Evolutionary conservation across 2,888 invertebrate genomes (phyloP).

Genomic region (Lysandra coridon): DNA sequence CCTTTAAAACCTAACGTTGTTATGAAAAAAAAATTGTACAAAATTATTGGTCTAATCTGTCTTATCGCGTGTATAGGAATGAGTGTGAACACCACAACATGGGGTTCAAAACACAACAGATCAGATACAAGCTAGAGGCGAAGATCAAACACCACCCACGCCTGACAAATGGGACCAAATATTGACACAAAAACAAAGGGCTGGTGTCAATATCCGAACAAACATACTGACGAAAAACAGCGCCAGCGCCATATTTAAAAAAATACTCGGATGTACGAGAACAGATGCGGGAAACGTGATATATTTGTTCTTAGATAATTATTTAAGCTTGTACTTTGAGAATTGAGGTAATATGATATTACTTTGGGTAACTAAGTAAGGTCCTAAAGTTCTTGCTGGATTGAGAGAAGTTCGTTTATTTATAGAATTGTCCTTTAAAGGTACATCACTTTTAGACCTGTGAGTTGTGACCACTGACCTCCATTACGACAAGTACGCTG

Average conservation of each 20-base stretch:
- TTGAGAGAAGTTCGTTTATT: no score
- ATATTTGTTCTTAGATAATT: conserved; percentile 8
- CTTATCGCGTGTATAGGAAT: neutral
- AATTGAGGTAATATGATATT: neutral
- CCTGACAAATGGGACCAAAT: conserved; percentile 65
- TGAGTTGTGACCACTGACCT: no score
- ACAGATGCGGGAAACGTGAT: conserved; percentile 7
- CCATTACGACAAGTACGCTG: no score
- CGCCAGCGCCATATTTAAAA: conserved; percentile 63
- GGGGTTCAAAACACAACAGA: conserved; percentile 16
- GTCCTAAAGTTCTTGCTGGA: no score
- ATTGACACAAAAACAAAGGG: conserved; percentile 79
- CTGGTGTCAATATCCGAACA: conserved; percentile 75
- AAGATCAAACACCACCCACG: conserved; percentile 64
- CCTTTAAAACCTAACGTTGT: no score
- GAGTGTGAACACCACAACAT: neutral
- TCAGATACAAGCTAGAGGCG: conserved; percentile 35
- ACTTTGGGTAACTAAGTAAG: neutral
- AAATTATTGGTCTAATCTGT: neutral
- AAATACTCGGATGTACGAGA: neutral
- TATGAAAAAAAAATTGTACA: neutral
- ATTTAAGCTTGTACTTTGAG: neutral
- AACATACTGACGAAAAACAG: conserved; percentile 72
- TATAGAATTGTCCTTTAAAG: no score
- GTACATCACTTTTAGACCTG: no score